These are phyloP conservation scores for Drosophila arizonae DNA, from an alignment of 1,140 invertebrate genomes.

Conservation along the genomic window DNA sequence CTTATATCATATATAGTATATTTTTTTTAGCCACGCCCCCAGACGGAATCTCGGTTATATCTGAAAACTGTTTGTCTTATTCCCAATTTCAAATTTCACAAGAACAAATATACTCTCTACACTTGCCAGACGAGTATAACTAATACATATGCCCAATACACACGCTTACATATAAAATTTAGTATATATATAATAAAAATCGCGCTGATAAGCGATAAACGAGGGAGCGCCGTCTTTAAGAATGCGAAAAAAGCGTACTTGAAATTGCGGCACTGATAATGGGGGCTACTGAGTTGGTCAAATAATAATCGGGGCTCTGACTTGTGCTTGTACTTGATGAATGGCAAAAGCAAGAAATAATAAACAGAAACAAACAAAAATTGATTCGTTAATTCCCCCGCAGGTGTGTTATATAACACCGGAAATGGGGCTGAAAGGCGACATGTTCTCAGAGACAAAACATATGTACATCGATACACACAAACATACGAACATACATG, in stretches of 20 bases:
- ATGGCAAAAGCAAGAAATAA: neutral
- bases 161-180: too few relatives aligned
- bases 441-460: too few relatives aligned
- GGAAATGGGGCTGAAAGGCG: neutral
- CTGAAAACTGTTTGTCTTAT: too few relatives aligned
- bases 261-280: conserved; percentile 1
- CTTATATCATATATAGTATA: too few relatives aligned
- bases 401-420: neutral
- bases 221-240: neutral
- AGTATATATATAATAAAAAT: neutral
- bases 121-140: too few relatives aligned
- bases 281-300: neutral
- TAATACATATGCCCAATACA: too few relatives aligned
- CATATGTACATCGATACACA: too few relatives aligned
- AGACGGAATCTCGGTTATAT: too few relatives aligned
- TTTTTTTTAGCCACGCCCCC: too few relatives aligned
- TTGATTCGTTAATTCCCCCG: neutral
- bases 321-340: neutral
- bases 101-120: too few relatives aligned
- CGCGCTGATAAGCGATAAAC: conserved; percentile 27
- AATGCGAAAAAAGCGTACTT: conserved; percentile 17
- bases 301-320: neutral
- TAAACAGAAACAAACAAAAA: neutral
- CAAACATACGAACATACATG: too few relatives aligned
- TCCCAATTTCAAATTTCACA: too few relatives aligned